These are phyloP conservation scores for Psilopsiagon aymara DNA, from an alignment of 2,113 vertebrate genomes.

Conservation along the genomic window DNA sequence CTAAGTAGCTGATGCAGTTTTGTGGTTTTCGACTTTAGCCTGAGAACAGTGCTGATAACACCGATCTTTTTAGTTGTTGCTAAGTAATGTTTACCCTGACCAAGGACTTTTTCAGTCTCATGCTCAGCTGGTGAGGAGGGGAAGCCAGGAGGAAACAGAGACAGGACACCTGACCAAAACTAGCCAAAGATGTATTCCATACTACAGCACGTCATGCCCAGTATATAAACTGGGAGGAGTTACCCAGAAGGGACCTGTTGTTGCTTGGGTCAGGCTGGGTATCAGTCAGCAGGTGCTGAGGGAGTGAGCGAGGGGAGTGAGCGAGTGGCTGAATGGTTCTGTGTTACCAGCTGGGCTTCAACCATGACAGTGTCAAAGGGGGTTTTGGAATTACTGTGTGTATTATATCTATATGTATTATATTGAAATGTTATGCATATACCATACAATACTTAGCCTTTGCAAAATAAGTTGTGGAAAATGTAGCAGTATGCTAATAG, in stretches of 20 bases:
- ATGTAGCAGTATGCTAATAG: neutral
- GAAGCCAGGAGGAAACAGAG: neutral
- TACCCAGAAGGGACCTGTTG: neutral
- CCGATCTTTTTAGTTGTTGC: neutral
- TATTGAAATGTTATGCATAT: too few relatives aligned
- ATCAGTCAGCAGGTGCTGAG: neutral
- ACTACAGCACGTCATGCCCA: neutral
- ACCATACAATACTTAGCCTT: neutral
- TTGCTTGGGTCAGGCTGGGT: neutral
- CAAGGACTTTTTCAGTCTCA: neutral
- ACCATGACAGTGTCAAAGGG: neutral
- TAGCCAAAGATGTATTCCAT: neutral
- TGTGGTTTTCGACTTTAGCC: neutral
- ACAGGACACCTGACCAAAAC: neutral
- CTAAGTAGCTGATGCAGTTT: neutral
- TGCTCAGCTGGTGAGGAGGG: neutral
- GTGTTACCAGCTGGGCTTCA: neutral
- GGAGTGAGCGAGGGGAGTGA: neutral
- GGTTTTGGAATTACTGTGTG: accelerated
- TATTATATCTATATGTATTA: neutral
- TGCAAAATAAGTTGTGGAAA: neutral
- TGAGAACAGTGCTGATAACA: neutral
- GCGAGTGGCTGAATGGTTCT: neutral
- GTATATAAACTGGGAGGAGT: neutral
- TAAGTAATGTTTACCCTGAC: neutral